phyloP scores from a whole-genome alignment of 1,140 invertebrate species.

The Drosophila ohnishii region DNA sequence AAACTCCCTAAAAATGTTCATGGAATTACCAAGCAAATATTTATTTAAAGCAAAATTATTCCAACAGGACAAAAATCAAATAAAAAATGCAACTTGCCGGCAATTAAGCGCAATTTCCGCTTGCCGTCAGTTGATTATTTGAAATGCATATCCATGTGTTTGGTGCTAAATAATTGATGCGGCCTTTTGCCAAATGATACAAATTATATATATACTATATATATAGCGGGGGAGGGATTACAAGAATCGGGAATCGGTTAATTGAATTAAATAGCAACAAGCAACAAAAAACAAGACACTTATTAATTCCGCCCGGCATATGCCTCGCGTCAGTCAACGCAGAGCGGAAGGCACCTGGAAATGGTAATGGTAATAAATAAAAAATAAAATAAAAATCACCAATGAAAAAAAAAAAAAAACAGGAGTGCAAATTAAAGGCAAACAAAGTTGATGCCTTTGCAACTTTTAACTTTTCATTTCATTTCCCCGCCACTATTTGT shows the following conservation, averaged over 20 bases:
- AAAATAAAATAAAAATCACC: conserved; percentile 31
- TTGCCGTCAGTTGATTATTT: conserved; percentile 52
- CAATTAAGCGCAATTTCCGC: conserved; percentile 72
- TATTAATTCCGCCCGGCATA: conserved; percentile 55
- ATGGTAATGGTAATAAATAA: conserved; percentile 11
- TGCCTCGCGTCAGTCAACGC: conserved; percentile 44
- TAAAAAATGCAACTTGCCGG: conserved; percentile 51
- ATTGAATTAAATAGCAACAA: conserved; percentile 28
- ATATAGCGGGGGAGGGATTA: not conserved
- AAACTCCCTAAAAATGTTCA: not conserved
- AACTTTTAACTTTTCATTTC: conserved; percentile 28
- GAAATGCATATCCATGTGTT: conserved; percentile 41
- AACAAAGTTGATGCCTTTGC: conserved; percentile 38
- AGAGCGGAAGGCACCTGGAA: conserved; percentile 2
- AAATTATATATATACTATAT: conserved; percentile 31
- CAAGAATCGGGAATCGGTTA: conserved; percentile 24
- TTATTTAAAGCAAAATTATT: conserved; percentile 54
- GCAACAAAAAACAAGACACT: conserved; percentile 36
- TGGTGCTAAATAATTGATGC: conserved; percentile 19
- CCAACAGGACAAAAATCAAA: conserved; percentile 26
- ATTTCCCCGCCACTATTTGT: conserved; percentile 3
- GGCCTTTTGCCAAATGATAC: conserved; percentile 23
- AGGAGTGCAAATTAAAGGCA: conserved; percentile 49
- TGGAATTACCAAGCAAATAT: conserved; percentile 34
- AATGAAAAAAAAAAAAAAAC: conserved; percentile 13